These are phyloP conservation scores for Drosophila nigritarsus DNA, from an alignment of 2,888 invertebrate genomes.

Conservation along the genomic window DNA sequence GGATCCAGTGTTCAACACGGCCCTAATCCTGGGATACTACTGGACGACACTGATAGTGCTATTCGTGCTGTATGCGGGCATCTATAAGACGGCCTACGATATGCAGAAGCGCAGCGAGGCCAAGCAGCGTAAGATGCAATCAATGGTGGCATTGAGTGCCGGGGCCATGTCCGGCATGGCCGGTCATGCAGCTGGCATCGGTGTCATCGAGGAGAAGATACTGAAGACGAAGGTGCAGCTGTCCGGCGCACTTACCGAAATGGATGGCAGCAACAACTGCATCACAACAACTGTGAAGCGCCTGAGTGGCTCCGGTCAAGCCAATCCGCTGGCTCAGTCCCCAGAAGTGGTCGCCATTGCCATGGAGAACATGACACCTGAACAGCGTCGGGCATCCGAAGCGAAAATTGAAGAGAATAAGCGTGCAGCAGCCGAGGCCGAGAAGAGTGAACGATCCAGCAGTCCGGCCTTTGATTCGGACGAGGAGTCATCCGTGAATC, in stretches of 20 bases:
- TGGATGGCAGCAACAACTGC: slow-evolving; percentile 53
- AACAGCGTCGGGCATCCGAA: slow-evolving; percentile 78
- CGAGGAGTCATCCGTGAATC: slow-evolving; percentile 91
- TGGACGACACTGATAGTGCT: slow-evolving; percentile 98
- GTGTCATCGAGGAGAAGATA: slow-evolving; percentile 88
- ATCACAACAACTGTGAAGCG: slow-evolving; percentile 81
- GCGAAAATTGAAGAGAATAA: slow-evolving; percentile 75
- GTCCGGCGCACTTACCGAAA: slow-evolving; percentile 47
- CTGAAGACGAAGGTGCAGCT: slow-evolving; percentile 80
- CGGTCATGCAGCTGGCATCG: slow-evolving; percentile 93
- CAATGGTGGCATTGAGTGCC: slow-evolving; percentile 95
- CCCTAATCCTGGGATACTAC: slow-evolving; percentile 97
- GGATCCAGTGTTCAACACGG: slow-evolving; percentile 98
- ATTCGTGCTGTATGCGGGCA: slow-evolving; percentile 97
- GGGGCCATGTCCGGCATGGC: slow-evolving; percentile 97
- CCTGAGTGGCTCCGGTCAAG: slow-evolving; percentile 78
- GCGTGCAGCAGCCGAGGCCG: slow-evolving; percentile 86
- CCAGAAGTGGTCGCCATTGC: slow-evolving; percentile 68
- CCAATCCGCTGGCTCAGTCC: slow-evolving; percentile 80
- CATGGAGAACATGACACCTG: slow-evolving; percentile 67
- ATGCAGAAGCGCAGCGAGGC: slow-evolving; percentile 99
- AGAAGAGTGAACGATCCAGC: slow-evolving; percentile 93
- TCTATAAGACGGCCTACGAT: slow-evolving; percentile 98
- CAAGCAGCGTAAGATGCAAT: slow-evolving; percentile 97
- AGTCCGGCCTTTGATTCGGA: slow-evolving; percentile 98